Conservation (phyloP, 1,140 invertebrate species). For the Drosophila sturtevanti region DNA sequence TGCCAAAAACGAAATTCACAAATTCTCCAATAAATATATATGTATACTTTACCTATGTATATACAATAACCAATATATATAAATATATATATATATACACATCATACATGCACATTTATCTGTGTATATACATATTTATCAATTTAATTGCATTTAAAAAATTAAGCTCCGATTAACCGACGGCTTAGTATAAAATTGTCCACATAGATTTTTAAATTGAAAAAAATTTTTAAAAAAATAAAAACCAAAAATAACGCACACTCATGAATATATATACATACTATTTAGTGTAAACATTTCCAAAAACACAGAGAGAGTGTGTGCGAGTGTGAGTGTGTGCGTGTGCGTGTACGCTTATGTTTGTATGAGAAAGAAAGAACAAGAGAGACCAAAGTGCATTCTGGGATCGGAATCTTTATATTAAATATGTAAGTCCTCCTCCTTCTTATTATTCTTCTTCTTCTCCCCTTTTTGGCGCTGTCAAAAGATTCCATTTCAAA, state of each 20-base stretch:
- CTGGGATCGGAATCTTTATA: background rate
- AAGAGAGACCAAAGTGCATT: background rate
- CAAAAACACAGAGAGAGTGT: background rate
- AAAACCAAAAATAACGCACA: background rate
- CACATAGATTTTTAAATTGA: background rate
- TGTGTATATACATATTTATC: conserved; percentile 16
- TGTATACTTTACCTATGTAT: background rate
- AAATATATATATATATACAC: background rate
- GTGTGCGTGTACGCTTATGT: background rate
- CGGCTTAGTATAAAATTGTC: conserved; percentile 36
- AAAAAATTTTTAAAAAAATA: background rate
- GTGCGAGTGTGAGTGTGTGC: background rate
- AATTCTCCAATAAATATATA: background rate
- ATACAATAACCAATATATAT: background rate
- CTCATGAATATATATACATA: background rate
- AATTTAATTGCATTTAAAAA: conserved; percentile 48
- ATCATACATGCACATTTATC: conserved; percentile 1
- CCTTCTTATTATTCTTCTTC: background rate
- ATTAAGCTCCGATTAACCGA: conserved; percentile 34
- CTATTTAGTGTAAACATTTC: background rate
- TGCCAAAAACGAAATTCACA: background rate
- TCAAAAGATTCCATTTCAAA: background rate
- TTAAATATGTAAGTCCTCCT: conserved; percentile 3
- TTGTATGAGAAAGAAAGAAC: no score
- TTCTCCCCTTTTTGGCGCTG: background rate